Conservation (phyloP, 2,888 invertebrate species). For the Pollenia griseotomentosa region DNA sequence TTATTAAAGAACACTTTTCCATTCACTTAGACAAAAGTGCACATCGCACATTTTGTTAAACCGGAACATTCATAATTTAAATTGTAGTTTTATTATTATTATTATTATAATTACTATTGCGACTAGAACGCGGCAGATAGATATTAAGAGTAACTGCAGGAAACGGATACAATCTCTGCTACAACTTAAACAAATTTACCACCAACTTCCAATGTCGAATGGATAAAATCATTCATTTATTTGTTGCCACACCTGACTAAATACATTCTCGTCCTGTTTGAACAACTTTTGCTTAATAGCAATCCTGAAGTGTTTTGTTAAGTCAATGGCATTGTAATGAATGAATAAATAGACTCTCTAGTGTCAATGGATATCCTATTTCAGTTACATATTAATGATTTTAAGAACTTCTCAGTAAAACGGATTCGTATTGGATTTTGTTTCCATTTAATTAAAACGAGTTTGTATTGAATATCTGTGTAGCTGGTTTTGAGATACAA, state of each 20-base stretch:
- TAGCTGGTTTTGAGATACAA: too few relatives aligned
- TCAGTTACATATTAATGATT: neutral
- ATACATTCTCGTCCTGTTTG: slow-evolving; percentile 22
- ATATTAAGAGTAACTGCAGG: slow-evolving; percentile 37
- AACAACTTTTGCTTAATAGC: slow-evolving; percentile 8
- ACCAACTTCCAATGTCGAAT: slow-evolving; percentile 3
- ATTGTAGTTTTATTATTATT: slow-evolving; percentile 53
- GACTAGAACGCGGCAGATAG: neutral
- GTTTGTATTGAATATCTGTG: too few relatives aligned
- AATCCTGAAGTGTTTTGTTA: neutral
- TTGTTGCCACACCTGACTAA: slow-evolving; percentile 36
- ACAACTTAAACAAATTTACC: slow-evolving; percentile 23
- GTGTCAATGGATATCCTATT: neutral
- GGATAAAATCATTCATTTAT: neutral
- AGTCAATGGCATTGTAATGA: neutral
- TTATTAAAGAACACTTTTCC: slow-evolving; percentile 26
- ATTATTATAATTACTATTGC: slow-evolving; percentile 45
- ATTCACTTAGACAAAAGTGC: slow-evolving; percentile 22
- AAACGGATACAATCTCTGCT: slow-evolving; percentile 41
- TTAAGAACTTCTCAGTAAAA: too few relatives aligned
- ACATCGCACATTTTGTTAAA: slow-evolving; percentile 23
- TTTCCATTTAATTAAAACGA: too few relatives aligned
- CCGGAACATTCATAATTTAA: slow-evolving; percentile 56
- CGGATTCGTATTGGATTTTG: too few relatives aligned
- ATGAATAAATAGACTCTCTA: too few relatives aligned